These are phyloP conservation scores for Amiota mariae DNA, from an alignment of 2,888 invertebrate species.

Conservation along the genomic window DNA sequence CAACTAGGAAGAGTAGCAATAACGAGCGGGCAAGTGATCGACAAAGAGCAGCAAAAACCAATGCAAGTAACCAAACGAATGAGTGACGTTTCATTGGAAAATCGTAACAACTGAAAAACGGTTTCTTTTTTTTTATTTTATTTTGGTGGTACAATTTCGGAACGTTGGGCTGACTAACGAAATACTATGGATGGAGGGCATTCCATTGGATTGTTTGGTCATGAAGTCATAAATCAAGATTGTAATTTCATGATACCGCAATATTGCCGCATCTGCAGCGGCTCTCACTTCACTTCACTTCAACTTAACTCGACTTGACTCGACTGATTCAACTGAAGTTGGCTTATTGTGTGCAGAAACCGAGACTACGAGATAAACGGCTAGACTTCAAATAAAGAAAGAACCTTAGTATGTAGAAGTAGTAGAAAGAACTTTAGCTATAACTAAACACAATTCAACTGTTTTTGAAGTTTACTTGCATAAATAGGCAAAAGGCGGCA, in stretches of 20 bases:
- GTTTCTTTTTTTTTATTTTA: slow-evolving; percentile 33
- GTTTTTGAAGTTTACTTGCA: background rate
- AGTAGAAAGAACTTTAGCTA: too few species aligned
- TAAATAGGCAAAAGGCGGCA: background rate
- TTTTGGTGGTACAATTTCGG: background rate
- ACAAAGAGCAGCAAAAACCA: slow-evolving; percentile 24
- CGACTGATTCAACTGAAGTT: too few species aligned
- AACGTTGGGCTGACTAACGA: background rate
- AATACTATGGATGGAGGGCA: slow-evolving; percentile 1
- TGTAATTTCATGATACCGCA: slow-evolving; percentile 50
- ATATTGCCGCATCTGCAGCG: too few species aligned
- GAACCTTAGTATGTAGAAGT: background rate
- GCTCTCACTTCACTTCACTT: background rate
- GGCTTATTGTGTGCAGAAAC: background rate
- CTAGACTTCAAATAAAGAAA: background rate
- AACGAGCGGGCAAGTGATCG: too few species aligned
- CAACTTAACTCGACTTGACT: background rate
- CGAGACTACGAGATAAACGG: background rate
- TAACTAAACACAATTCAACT: background rate
- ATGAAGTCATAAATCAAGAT: slow-evolving; percentile 63
- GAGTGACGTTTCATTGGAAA: slow-evolving; percentile 20
- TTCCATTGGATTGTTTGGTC: slow-evolving; percentile 52
- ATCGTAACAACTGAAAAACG: slow-evolving; percentile 38
- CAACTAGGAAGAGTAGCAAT: too few species aligned
- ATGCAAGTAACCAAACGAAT: slow-evolving; percentile 20